A percentile compares a stretch with the other conserved stretches of the same genome.
Evolutionary conservation across 1,140 invertebrate species (phyloP).

Genomic region (Aphaenogaster rudis): DNA sequence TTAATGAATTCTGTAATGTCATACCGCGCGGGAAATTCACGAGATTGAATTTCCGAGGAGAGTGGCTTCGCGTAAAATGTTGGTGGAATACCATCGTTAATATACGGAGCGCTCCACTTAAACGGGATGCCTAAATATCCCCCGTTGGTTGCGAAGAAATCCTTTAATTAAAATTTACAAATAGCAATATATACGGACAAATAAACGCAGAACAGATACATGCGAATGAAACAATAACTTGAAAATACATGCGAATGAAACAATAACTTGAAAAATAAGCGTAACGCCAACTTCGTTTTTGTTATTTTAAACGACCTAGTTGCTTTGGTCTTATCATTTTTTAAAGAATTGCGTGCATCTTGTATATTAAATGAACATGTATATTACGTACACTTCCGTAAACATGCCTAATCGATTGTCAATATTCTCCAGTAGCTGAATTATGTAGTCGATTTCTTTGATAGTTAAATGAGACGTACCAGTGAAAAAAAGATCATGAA

Average conservation of each 20-base stretch:
- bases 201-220: not conserved
- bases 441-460: slow-evolving; percentile 26
- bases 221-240: not conserved
- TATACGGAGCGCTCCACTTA: slow-evolving; percentile 38
- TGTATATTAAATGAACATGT: not conserved
- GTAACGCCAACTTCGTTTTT: not conserved
- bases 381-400: not conserved
- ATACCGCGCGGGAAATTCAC: slow-evolving; percentile 36
- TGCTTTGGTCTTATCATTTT: not conserved
- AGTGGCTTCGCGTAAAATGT: slow-evolving; percentile 44
- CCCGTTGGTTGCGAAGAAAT: slow-evolving; percentile 15
- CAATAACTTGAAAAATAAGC: not conserved
- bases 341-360: too few species aligned
- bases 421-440: slow-evolving; percentile 2
- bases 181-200: not conserved
- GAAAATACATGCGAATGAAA: not conserved
- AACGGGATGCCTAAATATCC: slow-evolving; percentile 33
- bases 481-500: not conserved
- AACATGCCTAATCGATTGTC: not conserved
- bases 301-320: not conserved
- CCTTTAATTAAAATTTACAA: slow-evolving; percentile 56
- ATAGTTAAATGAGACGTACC: slow-evolving; percentile 33
- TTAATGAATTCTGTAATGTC: slow-evolving; percentile 61
- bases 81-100: slow-evolving; percentile 53
- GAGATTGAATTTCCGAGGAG: slow-evolving; percentile 56